Base-by-base conservation (phyloP, 2,888 invertebrate genomes). In the Microctonus brassicae region DNA sequence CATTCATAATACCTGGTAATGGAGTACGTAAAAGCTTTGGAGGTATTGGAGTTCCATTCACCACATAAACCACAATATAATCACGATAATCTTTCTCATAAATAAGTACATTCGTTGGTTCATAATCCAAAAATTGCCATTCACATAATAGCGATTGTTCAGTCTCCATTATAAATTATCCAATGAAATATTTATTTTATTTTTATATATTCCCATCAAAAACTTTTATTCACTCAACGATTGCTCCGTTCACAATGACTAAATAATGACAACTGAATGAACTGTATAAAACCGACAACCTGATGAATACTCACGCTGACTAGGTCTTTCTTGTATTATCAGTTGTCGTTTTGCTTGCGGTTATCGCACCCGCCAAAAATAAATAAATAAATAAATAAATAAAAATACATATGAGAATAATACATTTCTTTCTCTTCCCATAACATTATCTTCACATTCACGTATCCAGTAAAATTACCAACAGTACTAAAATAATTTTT, bases 31-130 rank as follows among this genome's bases (percentile, higher is more conserved):
- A 17, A 20, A 33, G 9, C 10, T 58, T 34, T 7, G 58, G 61
- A 11, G 24, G n/a, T 33, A 73, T 42, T 1, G 80, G 77, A 42
- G 76, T 77, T 70, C 83, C 83, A 64, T 82, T 76, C 42, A 82
- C 84, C 24, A 84, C 82, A 78, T 88, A 88, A 76, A 87, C 84
- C 36, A 88, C 88, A 24, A 88, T 83, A 73, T 86, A 88, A 73
- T 88, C 86, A 26, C 80, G 79, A 60, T 82, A 79, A 55, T 86
- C 79, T 65, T 81, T 83, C 76, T 88, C 86, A 73, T 81, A 84
- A 57, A 88, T 88, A 53, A 83, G 80, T 39, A 88, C 82, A 65
- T 80, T 78, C 39, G 77, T 79, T 10, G 83, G 76, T 57, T 85
- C 83, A 77, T 87, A 85, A 20, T 86, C 85, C 24, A 80, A 52